A percentile compares a stretch with the other conserved stretches of the same genome.
These are phyloP conservation scores for Serranochromis macrocephalus DNA, from an alignment of 2,113 vertebrate species.

Conservation along the genomic window DNA sequence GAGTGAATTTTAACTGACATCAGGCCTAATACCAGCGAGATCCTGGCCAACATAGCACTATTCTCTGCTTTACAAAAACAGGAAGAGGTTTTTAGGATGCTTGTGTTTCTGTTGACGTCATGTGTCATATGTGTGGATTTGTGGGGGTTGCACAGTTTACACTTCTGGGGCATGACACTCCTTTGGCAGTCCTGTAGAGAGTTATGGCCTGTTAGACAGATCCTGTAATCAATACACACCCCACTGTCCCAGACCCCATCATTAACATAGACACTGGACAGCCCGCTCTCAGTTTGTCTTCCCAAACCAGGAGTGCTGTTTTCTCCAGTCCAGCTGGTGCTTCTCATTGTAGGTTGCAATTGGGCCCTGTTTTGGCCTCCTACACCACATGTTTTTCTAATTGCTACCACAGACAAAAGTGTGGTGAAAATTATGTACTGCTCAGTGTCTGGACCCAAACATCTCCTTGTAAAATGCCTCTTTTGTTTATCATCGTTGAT, in stretches of 20 bases:
- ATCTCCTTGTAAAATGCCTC: not conserved
- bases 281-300: constrained; percentile 35
- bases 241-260: constrained; percentile 42
- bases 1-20: not conserved
- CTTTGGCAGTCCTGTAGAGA: constrained; percentile 39
- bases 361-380: constrained; percentile 30
- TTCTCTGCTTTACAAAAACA: constrained; percentile 43
- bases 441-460: constrained; percentile 7
- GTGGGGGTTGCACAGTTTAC: constrained; percentile 55
- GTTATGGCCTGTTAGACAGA: constrained; percentile 67
- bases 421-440: constrained; percentile 25
- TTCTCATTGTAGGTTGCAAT: constrained; percentile 57
- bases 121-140: constrained; percentile 25
- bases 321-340: constrained; percentile 54
- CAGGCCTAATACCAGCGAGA: not conserved
- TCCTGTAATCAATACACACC: constrained; percentile 72
- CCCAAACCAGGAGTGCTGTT: constrained; percentile 47
- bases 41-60: not conserved
- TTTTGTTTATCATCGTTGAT: constrained; percentile 6
- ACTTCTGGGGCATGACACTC: constrained; percentile 48
- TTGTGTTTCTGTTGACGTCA: constrained; percentile 27
- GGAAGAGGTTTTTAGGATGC: constrained; percentile 27
- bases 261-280: constrained; percentile 54
- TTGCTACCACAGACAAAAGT: constrained; percentile 56
- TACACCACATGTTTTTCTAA: constrained; percentile 64